Percentiles rank a stretch among this genome's conserved stretches.
These are phyloP conservation scores for Acanthacorydalis orientalis DNA, from an alignment of 2,888 invertebrate genomes.

Conservation along the genomic window DNA sequence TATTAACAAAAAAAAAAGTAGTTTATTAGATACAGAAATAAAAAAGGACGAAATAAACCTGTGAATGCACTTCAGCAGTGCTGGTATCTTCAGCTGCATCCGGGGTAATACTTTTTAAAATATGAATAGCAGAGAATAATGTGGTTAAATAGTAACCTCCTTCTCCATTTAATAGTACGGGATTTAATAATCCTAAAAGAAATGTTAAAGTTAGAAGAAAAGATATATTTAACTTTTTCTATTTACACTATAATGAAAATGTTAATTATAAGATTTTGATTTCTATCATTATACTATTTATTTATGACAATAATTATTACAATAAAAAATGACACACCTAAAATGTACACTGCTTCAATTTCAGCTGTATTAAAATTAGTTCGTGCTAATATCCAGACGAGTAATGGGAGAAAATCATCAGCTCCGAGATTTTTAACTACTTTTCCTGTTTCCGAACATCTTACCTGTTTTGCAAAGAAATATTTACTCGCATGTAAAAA, in stretches of 20 bases:
- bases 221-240: too few species aligned
- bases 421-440: constrained; percentile 45
- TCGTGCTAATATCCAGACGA: constrained; percentile 82
- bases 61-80: too few species aligned
- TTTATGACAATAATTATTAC: neutral
- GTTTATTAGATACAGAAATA: too few species aligned
- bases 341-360: constrained; percentile 92
- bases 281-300: too few species aligned
- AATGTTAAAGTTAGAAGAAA: neutral
- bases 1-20: too few species aligned
- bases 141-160: constrained; percentile 91
- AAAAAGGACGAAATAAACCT: too few species aligned
- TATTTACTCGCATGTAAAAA: neutral
- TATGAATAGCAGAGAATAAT: constrained; percentile 80
- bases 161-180: constrained; percentile 77
- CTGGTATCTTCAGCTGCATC: constrained; percentile 10
- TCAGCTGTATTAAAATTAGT: constrained; percentile 83
- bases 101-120: constrained; percentile 48
- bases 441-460: constrained; percentile 40
- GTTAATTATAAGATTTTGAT: too few species aligned
- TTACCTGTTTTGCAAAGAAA: constrained; percentile 32
- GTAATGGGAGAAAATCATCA: constrained; percentile 78
- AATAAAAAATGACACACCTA: constrained; percentile 31
- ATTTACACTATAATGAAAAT: too few species aligned
- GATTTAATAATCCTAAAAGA: constrained; percentile 55